These are phyloP conservation scores for Leptatherina wallacei DNA, from an alignment of 2,797 vertebrate species.

Conservation along the genomic window DNA sequence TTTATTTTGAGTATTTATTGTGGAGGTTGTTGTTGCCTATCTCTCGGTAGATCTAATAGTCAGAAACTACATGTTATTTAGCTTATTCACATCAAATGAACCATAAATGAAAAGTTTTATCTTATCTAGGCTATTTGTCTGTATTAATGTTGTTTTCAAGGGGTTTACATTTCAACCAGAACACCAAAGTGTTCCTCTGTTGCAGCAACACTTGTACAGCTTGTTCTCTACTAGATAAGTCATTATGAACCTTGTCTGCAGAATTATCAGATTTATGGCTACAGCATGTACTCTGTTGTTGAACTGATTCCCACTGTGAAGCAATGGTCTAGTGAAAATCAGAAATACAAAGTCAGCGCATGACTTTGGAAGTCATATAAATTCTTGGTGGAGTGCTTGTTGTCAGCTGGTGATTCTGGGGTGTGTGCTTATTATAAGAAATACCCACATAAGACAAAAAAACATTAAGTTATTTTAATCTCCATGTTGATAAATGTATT, in stretches of 20 bases:
- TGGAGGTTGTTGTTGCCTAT: no score
- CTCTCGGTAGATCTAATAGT: no score
- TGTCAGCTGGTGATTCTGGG: slow-evolving; percentile 13
- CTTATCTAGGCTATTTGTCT: background rate
- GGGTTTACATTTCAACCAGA: background rate
- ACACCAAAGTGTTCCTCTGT: background rate
- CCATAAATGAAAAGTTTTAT: background rate
- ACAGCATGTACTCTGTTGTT: slow-evolving; percentile 8
- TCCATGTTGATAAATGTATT: slow-evolving; percentile 48
- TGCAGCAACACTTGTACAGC: slow-evolving; percentile 6
- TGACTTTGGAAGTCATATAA: slow-evolving; percentile 10
- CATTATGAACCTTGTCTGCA: slow-evolving; percentile 9
- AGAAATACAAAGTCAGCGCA: slow-evolving; percentile 4
- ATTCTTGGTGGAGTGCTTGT: slow-evolving; percentile 5
- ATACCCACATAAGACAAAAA: slow-evolving; percentile 28
- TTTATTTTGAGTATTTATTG: no score
- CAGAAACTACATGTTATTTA: background rate
- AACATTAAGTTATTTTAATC: slow-evolving; percentile 43
- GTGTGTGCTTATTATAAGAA: slow-evolving; percentile 26
- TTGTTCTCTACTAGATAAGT: slow-evolving; percentile 10
- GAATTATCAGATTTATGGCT: slow-evolving; percentile 14
- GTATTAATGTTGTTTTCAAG: slow-evolving; percentile 5
- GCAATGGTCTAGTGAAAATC: slow-evolving; percentile 2
- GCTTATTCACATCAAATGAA: background rate
- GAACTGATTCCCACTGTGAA: slow-evolving; percentile 1